Conservation (phyloP, 2,113 vertebrate genomes). For the Tachysurus vachellii region DNA sequence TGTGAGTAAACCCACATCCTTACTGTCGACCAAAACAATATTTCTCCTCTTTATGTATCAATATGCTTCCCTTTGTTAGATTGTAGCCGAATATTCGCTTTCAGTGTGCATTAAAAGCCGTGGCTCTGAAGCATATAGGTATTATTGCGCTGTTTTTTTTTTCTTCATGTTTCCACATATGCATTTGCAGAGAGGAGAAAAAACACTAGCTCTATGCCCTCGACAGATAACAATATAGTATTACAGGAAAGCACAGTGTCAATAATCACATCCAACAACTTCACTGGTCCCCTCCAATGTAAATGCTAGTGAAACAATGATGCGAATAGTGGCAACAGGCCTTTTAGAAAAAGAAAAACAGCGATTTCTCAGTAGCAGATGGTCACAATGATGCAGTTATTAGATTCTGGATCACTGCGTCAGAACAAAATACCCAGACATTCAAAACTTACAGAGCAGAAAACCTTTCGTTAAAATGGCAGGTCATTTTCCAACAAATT, state of each 20-base stretch:
- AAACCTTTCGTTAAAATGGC: neutral
- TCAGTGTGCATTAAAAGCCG: neutral
- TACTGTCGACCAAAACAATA: neutral
- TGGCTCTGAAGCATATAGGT: neutral
- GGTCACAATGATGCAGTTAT: neutral
- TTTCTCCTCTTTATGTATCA: neutral
- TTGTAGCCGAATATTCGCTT: neutral
- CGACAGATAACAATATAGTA: neutral
- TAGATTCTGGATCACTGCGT: neutral
- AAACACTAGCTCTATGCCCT: slow-evolving; percentile 24
- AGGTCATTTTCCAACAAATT: neutral
- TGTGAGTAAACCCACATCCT: neutral
- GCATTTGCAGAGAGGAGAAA: neutral
- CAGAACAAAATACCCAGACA: neutral
- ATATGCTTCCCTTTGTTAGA: neutral
- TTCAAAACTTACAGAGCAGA: neutral
- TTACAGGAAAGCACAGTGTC: neutral
- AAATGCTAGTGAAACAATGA: no score
- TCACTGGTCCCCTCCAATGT: neutral
- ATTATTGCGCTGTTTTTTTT: neutral
- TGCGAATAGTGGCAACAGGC: neutral
- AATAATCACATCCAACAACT: slow-evolving; percentile 14
- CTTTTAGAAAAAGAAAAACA: slow-evolving; percentile 14
- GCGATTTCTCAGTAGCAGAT: neutral
- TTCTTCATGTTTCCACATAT: neutral